Evolutionary conservation across 2,888 invertebrate genomes (phyloP).

Genomic region (Euspilapteryx auroguttella): DNA sequence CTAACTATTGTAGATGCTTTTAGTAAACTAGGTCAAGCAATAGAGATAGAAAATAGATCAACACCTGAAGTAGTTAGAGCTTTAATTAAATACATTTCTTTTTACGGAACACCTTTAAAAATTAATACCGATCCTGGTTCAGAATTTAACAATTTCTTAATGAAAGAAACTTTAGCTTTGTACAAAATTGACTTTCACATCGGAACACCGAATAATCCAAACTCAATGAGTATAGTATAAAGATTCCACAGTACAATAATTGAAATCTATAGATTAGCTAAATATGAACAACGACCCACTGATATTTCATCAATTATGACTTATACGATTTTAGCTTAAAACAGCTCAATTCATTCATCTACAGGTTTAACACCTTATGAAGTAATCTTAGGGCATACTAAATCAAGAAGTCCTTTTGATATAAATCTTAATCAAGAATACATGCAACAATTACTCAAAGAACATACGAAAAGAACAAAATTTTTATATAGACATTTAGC

Average conservation of each 20-base stretch:
- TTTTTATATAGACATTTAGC: conserved; percentile 7
- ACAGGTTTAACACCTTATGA: conserved; percentile 9
- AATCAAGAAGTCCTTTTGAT: not conserved
- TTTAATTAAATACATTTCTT: conserved; percentile 12
- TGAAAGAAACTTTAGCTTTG: conserved; percentile 9
- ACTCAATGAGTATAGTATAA: conserved; percentile 11
- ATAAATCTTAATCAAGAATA: no score
- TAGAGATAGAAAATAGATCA: conserved; percentile 9
- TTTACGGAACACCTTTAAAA: conserved; percentile 11
- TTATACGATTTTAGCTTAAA: conserved; percentile 9
- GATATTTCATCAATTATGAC: conserved; percentile 9
- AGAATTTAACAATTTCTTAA: conserved; percentile 14
- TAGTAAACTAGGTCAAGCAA: conserved; percentile 13
- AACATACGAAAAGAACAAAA: conserved; percentile 9
- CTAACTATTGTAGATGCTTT: conserved; percentile 12
- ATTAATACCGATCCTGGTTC: conserved; percentile 12
- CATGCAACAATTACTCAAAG: conserved; percentile 8
- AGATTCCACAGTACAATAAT: conserved; percentile 12
- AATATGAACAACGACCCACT: conserved; percentile 9
- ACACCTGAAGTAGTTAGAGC: conserved; percentile 13
- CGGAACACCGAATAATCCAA: no score
- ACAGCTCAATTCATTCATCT: conserved; percentile 8
- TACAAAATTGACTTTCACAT: conserved; percentile 13
- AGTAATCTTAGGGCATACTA: conserved; percentile 8
- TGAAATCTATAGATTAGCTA: conserved; percentile 13